Percentiles rank a stretch among this genome's conserved stretches.
phyloP scores from a whole-genome alignment of 1,140 invertebrate species.

The Sycophila sp. region DNA sequence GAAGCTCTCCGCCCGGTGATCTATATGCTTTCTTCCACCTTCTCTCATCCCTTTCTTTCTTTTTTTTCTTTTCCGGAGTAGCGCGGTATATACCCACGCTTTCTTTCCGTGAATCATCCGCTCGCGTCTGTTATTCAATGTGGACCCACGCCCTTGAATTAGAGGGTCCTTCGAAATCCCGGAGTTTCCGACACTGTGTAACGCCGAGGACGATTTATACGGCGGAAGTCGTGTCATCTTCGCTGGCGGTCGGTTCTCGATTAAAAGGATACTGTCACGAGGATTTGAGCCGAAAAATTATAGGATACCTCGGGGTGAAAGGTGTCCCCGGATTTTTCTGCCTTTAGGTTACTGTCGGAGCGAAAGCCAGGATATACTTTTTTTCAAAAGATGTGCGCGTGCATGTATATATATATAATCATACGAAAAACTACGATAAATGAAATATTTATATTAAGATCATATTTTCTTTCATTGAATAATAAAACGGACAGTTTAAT shows the following conservation, averaged over 20 bases:
- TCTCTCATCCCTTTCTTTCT: not conserved
- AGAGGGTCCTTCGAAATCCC: not conserved
- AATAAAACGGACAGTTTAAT: too few relatives aligned
- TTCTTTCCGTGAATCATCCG: not conserved
- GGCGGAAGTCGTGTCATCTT: not conserved
- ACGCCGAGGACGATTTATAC: constrained; percentile 17
- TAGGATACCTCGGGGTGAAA: too few relatives aligned
- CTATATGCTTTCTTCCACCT: constrained; percentile 25
- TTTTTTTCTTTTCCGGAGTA: not conserved
- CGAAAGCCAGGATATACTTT: too few relatives aligned
- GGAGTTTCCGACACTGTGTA: not conserved
- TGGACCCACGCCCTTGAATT: not conserved
- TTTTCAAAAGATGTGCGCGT: not conserved
- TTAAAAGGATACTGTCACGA: not conserved
- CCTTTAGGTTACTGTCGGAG: not conserved
- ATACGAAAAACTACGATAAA: too few relatives aligned
- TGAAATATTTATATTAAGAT: too few relatives aligned
- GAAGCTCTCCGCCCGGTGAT: constrained; percentile 1
- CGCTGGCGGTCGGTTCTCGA: not conserved
- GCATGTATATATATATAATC: not conserved
- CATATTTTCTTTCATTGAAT: too few relatives aligned
- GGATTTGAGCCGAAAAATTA: constrained; percentile 9
- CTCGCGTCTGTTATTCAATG: constrained; percentile 14
- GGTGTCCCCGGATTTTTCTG: not conserved
- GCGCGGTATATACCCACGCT: not conserved